Base-by-base conservation (phyloP, 2,113 vertebrate genomes). In the Tupaia chinensis region DNA sequence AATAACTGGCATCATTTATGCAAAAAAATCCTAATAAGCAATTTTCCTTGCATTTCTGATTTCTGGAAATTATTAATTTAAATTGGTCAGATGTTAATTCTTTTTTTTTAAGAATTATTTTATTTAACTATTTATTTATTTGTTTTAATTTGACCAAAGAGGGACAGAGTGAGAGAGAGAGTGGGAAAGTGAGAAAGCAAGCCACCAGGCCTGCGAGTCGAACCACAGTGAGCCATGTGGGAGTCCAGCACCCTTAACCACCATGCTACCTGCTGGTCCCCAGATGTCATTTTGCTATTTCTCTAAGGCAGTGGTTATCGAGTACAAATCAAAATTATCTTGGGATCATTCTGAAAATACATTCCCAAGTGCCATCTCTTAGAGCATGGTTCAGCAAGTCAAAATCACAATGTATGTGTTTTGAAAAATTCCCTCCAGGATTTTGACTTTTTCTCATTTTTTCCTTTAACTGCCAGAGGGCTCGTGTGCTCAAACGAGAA, bases 11-110 rank as follows among this genome's bases (percentile, higher is more conserved):
- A 76, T 80, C 20, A 27, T 68, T 82, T 85, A 94, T 11, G 7
- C 29, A 95, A 94, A 96, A 77, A 87, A 91, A 68, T 82, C 72
- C 85, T 92, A 89, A 82, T 68, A 82, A 77, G 22, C 15, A 96
- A 79, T 56, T 91, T 94, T 95, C 63, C 32, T 58, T 85, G 32
- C 76, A 97, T 90, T 88, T 16, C 72, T 84, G 17, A 85, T 80
- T 76, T 87, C 58, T 61, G 95, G 53, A 96, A 95, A 96, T 70
- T 90, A 87, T 58, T 53, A 90, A 63, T 89, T 91, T 82, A 88
- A 94, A 23, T 74, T 79, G 27, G 58, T 78, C 70, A 80, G 54
- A 29, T 44, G 44, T 44, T 44, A 44, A 44, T 44, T 44, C 44
- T 44, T 44, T n/a, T 44, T 44, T 44, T 44, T 44, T 44, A 44